These are phyloP conservation scores for Machimus rusticus DNA, from an alignment of 2,888 invertebrate genomes.

Conservation along the genomic window DNA sequence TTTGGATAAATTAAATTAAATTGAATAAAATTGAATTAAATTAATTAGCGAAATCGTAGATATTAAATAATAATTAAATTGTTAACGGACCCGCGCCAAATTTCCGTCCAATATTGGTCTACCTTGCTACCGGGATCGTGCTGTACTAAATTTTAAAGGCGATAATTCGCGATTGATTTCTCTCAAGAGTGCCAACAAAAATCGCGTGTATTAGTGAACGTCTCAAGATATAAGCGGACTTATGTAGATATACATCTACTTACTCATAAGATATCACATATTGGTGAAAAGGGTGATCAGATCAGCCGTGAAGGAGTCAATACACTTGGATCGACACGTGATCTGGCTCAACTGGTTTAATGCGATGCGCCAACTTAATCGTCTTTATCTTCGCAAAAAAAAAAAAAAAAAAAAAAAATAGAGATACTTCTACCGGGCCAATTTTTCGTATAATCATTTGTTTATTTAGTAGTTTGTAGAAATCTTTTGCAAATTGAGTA, in stretches of 20 bases:
- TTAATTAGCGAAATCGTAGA: background rate
- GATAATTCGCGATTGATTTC: constrained; percentile 37
- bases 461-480: background rate
- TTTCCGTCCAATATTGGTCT: background rate
- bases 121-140: constrained; percentile 12
- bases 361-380: background rate
- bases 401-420: background rate
- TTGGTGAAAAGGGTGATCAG: background rate
- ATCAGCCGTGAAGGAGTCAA: background rate
- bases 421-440: background rate
- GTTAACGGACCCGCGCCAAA: background rate
- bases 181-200: background rate
- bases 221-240: background rate
- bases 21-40: background rate
- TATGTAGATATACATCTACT: background rate
- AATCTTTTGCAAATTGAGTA: background rate
- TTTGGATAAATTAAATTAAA: background rate
- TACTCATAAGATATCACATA: background rate
- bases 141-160: constrained; percentile 18
- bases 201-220: background rate
- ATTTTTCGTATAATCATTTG: background rate
- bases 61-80: background rate
- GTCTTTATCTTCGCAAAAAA: background rate
- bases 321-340: background rate
- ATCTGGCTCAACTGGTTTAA: background rate